These are phyloP conservation scores for Rhynchophorus ferrugineus DNA, from an alignment of 1,140 invertebrate genomes.

Conservation along the genomic window DNA sequence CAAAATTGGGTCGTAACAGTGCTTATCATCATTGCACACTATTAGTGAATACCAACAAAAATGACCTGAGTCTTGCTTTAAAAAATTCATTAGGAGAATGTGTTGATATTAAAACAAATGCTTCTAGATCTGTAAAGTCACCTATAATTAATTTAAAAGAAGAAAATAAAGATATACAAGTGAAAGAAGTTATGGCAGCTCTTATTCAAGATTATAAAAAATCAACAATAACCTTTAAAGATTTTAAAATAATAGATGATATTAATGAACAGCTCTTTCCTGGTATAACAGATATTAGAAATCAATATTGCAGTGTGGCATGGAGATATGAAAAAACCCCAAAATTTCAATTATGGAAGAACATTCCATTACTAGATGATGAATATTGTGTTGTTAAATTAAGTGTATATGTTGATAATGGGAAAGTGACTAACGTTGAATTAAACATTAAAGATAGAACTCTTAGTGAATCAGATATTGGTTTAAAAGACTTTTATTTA, in stretches of 20 bases:
- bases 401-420: constrained; percentile 9
- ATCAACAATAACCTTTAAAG: too few species aligned
- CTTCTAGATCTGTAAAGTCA: constrained; percentile 72
- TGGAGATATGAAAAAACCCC: constrained; percentile 84
- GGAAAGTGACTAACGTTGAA: constrained; percentile 6
- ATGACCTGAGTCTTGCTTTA: constrained; percentile 58
- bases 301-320: constrained; percentile 68
- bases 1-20: constrained; percentile 75
- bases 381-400: background rate
- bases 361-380: background rate
- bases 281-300: constrained; percentile 58
- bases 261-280: constrained; percentile 52
- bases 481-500: constrained; percentile 1
- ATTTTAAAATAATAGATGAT: constrained; percentile 77
- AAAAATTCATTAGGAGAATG: constrained; percentile 7
- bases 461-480: background rate
- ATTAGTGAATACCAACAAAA: constrained; percentile 74
- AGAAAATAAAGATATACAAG: constrained; percentile 57
- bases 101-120: constrained; percentile 70
- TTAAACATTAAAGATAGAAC: background rate
- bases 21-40: constrained; percentile 95
- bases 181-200: constrained; percentile 60
- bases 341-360: constrained; percentile 49
- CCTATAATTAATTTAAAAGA: constrained; percentile 70
- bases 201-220: constrained; percentile 70